Evolutionary conservation across 2,113 vertebrate species (phyloP), one percentile per base, ranked within the genome.

Genomic region (Cryptotis parvus): DNA sequence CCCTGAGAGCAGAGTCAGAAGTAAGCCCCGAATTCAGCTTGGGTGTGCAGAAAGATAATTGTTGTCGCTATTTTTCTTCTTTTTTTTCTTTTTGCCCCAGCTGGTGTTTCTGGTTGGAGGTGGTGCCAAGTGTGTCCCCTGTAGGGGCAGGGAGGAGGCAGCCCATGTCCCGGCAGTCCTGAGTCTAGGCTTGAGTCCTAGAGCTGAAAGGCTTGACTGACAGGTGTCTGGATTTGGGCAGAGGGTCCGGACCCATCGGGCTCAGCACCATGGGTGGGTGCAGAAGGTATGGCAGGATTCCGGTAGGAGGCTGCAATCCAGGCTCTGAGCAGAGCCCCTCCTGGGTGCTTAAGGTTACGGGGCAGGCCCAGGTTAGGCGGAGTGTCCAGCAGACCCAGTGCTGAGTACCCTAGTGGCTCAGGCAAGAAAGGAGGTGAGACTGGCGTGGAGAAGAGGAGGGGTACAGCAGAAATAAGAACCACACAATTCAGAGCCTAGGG

Each of bases 31-130:
- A 49, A 49, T 14, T 12, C 45, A 49, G 45, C 45, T 49, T 49
- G 45, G 45, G 45, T 49, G 9, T 49, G 45, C 27, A 52, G 41
- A 92, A 92, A 74, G 69, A 81, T 11, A 82, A 78, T 49, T 43
- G 66, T 73, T 77, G n/a, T n/a, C n/a, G n/a, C n/a, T n/a, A n/a
- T n/a, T n/a, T n/a, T n/a, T n/a, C n/a, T n/a, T n/a, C n/a, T n/a
- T n/a, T n/a, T n/a, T n/a, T n/a, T n/a, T n/a, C n/a, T n/a, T n/a
- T n/a, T n/a, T n/a, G 65, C 73, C 92, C 72, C 69, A 93, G 96
- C 96, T 77, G 86, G 96, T 95, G 96, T 96, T 97, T 97, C 96
- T 69, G 3, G 96, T 96, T 92, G 96, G 90, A 95, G 96, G 94
- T 94, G 94, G 94, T 91, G 93, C 86, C 92, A 24, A 1, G 87